Evolutionary conservation across 2,888 invertebrate genomes (phyloP), one percentile per base, ranked within the genome.

Genomic region (Pyrocoelia pectoralis): DNA sequence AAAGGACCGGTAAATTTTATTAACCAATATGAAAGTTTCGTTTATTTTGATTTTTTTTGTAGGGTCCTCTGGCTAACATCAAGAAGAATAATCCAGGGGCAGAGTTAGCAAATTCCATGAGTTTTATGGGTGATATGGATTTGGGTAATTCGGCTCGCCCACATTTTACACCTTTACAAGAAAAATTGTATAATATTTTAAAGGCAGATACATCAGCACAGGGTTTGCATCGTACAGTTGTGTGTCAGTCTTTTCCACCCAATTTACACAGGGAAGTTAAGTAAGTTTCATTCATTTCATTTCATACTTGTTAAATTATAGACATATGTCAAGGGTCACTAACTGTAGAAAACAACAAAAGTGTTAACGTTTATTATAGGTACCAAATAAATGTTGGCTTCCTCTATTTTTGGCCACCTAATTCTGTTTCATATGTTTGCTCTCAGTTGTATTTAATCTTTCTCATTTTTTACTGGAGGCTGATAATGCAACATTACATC

Each of bases 41-140:
- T 14, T 15, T 4, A 17, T 17, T 46, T 10, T 10, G n/a, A 12
- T 12, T 28, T 56, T 6, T 10, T 29, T 69, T 70, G 5, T 53
- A 75, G 74, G 66, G 53, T 15, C 33, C 56, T 6, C 53, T 61
- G 24, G 70, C 55, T 15, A 66, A 60, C 8, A 61, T 77, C 5
- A 73, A 74, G 61, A 64, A 70, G 12, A 79, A 78, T 63, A 79
- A 80, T 73, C 79, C 79, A 6, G 79, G 79, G 3, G 74, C 77
- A n/a, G 74, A 72, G 38, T 68, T 81, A 10, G 78, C 76, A 3
- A 79, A 78, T 63, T 76, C 80, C 0, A 79, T 80, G 79, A 74
- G 70, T 52, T 72, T 74, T 63, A 74, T 77, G 67, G 70, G 72
- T 65, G 65, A 66, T 52, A 53, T 58, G 41, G 65, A 66, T 15